phyloP scores from a whole-genome alignment of 1,140 invertebrate genomes.

The Heliconius hermathena region DNA sequence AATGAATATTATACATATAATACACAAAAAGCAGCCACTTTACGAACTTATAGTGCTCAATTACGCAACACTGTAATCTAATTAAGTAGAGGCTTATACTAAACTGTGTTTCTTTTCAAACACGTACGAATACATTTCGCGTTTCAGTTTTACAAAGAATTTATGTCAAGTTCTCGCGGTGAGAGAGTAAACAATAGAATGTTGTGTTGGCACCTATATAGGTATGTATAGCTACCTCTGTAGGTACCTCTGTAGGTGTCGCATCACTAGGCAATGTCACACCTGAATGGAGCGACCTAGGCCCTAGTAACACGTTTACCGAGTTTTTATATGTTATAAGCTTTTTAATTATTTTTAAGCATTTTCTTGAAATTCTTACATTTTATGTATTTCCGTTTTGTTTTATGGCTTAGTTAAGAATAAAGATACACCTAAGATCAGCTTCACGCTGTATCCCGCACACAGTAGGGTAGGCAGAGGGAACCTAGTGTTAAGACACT shows the following conservation, averaged over 20 bases:
- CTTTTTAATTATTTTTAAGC: background rate
- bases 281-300: background rate
- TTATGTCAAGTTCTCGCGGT: slow-evolving; percentile 53
- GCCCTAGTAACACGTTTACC: background rate
- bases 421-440: no score
- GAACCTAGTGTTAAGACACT: no score
- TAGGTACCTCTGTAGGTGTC: background rate
- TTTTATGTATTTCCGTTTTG: no score
- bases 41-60: background rate
- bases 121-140: slow-evolving; percentile 35
- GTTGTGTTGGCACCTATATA: slow-evolving; percentile 52
- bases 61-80: background rate
- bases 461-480: no score
- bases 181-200: slow-evolving; percentile 52
- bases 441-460: no score
- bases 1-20: background rate
- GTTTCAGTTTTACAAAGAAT: slow-evolving; percentile 58
- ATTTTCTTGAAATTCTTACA: background rate
- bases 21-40: background rate
- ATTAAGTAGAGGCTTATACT: background rate
- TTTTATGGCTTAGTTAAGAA: no score
- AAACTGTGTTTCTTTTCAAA: slow-evolving; percentile 18
- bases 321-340: background rate
- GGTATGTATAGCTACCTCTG: background rate
- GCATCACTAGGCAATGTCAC: slow-evolving; percentile 7